Evolutionary conservation across 2,888 invertebrate species (phyloP).

Genomic region (Scaptomyza tumidula): DNA sequence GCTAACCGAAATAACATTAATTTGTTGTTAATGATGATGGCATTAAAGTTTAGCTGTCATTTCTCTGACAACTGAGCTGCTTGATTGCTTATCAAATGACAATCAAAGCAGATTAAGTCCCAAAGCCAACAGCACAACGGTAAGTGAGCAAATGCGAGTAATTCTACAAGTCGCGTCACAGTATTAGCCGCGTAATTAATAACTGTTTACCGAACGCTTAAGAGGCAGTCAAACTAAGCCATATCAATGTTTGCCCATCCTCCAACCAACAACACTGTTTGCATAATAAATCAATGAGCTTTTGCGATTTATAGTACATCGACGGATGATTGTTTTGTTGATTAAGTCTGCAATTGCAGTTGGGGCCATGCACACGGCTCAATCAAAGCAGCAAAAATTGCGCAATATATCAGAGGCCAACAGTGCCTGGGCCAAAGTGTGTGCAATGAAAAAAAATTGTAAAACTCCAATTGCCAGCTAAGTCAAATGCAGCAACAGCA

Average conservation of each 20-base stretch:
- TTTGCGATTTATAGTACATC: slow-evolving; percentile 35
- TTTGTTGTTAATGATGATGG: slow-evolving; percentile 43
- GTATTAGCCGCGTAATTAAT: slow-evolving; percentile 64
- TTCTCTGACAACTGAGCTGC: slow-evolving; percentile 55
- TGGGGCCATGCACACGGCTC: slow-evolving; percentile 26
- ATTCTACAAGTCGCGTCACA: slow-evolving; percentile 57
- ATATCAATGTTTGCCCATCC: neutral
- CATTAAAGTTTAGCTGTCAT: slow-evolving; percentile 40
- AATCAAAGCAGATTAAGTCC: slow-evolving; percentile 74
- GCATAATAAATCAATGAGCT: slow-evolving; percentile 71
- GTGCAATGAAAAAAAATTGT: slow-evolving; percentile 5
- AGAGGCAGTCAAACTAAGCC: slow-evolving; percentile 58
- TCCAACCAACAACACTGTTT: slow-evolving; percentile 45
- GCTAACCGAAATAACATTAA: slow-evolving; percentile 27
- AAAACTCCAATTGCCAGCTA: slow-evolving; percentile 46
- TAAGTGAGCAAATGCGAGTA: slow-evolving; percentile 44
- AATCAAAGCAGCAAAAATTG: slow-evolving; percentile 52
- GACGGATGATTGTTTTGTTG: slow-evolving; percentile 66
- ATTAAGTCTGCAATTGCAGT: slow-evolving; percentile 63
- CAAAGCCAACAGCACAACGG: slow-evolving; percentile 48
- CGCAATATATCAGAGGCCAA: slow-evolving; percentile 49
- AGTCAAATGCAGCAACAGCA: slow-evolving; percentile 31
- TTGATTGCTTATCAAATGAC: slow-evolving; percentile 59
- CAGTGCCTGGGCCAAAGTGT: slow-evolving; percentile 39
- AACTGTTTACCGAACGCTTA: slow-evolving; percentile 74